A percentile compares a stretch with the other conserved stretches of the same genome.
phyloP scores from a whole-genome alignment of 2,888 invertebrate genomes.

The Leucophenga montana region DNA sequence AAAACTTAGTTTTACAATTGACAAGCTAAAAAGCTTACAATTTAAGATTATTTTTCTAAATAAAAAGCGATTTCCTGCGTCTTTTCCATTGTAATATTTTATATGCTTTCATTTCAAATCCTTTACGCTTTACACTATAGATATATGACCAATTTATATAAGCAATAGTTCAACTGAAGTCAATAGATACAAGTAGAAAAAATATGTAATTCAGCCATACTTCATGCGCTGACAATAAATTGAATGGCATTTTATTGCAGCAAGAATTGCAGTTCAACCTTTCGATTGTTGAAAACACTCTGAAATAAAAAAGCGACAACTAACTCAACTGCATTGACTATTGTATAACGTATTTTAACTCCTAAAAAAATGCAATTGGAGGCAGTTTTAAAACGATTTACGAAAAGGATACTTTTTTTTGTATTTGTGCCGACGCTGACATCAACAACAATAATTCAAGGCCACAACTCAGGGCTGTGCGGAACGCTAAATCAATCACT shows the following conservation, averaged over 20 bases:
- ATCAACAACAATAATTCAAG: conserved; percentile 14
- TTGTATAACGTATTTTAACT: background rate
- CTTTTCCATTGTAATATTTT: too few relatives aligned
- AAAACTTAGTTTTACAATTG: too few relatives aligned
- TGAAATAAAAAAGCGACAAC: too few relatives aligned
- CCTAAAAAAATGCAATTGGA: background rate
- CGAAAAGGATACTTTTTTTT: background rate
- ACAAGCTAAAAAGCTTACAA: too few relatives aligned
- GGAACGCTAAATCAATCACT: conserved; percentile 54
- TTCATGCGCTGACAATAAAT: background rate
- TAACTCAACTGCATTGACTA: background rate
- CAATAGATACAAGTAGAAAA: background rate
- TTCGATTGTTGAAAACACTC: conserved; percentile 5
- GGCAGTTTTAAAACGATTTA: conserved; percentile 44
- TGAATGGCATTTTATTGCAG: background rate
- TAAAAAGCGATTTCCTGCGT: too few relatives aligned
- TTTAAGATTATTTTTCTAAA: too few relatives aligned
- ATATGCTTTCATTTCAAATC: too few relatives aligned
- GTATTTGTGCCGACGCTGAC: background rate
- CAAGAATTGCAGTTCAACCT: background rate
- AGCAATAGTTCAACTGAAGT: too few relatives aligned
- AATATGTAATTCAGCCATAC: background rate
- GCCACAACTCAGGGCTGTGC: conserved; percentile 20
- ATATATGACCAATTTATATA: too few relatives aligned
- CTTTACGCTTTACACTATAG: too few relatives aligned